These are phyloP conservation scores for Diabrotica virgifera DNA, from an alignment of 1,140 invertebrate genomes.

Conservation along the genomic window DNA sequence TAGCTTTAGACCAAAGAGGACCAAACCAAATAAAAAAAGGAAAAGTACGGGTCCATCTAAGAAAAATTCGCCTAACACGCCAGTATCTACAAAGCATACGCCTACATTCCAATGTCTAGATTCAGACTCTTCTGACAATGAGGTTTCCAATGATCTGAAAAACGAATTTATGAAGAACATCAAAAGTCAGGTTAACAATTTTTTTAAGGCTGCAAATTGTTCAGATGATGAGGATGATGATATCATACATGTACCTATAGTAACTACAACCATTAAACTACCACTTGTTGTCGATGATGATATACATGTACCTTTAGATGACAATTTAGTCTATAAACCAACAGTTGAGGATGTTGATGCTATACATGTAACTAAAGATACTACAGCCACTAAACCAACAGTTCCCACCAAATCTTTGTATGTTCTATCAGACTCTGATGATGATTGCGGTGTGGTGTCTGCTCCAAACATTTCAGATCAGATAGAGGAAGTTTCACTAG, in stretches of 20 bases:
- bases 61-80: too few species aligned
- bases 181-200: conserved; percentile 17
- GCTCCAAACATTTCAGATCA: neutral
- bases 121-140: conserved; percentile 1
- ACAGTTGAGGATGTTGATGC: neutral
- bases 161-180: neutral
- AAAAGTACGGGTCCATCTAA: too few species aligned
- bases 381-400: neutral
- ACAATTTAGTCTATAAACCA: too few species aligned
- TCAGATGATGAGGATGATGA: conserved; percentile 3
- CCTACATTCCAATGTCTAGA: too few species aligned
- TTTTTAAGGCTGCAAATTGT: conserved; percentile 15
- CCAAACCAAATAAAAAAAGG: too few species aligned
- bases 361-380: neutral
- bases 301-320: too few species aligned
- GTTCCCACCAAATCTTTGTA: neutral
- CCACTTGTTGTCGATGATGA: too few species aligned
- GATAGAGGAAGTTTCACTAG: neutral
- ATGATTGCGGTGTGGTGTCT: conserved; percentile 8
- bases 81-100: too few species aligned
- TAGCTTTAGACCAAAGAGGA: too few species aligned
- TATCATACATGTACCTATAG: neutral
- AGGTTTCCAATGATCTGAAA: conserved; percentile 5
- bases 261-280: neutral
- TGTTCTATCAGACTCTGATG: conserved; percentile 17